phyloP scores from a whole-genome alignment of 2,888 invertebrate genomes.

The Eupithecia insigniata region DNA sequence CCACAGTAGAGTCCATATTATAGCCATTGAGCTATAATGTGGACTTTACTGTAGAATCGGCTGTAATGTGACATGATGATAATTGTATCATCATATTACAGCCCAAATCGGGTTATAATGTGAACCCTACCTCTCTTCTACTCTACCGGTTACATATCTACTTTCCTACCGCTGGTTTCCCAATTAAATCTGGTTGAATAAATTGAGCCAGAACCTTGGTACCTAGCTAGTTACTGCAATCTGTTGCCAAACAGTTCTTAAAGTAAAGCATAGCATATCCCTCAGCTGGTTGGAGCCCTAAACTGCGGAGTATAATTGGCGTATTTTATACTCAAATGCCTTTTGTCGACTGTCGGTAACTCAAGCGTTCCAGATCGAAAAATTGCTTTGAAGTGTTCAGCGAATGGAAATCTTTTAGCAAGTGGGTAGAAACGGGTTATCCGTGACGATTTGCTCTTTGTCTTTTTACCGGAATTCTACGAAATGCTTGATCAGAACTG shows the following conservation, averaged over 20 bases:
- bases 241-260: background rate
- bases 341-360: conserved; percentile 71
- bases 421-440: conserved; percentile 27
- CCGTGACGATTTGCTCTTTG: conserved; percentile 25
- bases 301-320: conserved; percentile 57
- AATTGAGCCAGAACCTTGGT: background rate
- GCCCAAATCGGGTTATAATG: too few relatives aligned
- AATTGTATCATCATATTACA: too few relatives aligned
- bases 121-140: too few relatives aligned
- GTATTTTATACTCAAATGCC: conserved; percentile 73
- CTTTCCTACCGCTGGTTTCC: too few relatives aligned
- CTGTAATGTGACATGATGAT: too few relatives aligned
- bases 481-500: conserved; percentile 3
- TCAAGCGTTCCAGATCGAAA: conserved; percentile 58
- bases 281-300: background rate
- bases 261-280: background rate
- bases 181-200: background rate
- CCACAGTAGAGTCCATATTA: too few relatives aligned
- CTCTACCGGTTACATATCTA: too few relatives aligned
- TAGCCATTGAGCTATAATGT: too few relatives aligned
- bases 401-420: conserved; percentile 49
- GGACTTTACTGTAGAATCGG: too few relatives aligned
- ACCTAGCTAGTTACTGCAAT: background rate
- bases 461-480: conserved; percentile 6
- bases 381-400: conserved; percentile 64